Percentiles rank a stretch among this genome's conserved stretches.
phyloP scores from a whole-genome alignment of 2,888 invertebrate genomes.

The Herminia tarsipennalis region DNA sequence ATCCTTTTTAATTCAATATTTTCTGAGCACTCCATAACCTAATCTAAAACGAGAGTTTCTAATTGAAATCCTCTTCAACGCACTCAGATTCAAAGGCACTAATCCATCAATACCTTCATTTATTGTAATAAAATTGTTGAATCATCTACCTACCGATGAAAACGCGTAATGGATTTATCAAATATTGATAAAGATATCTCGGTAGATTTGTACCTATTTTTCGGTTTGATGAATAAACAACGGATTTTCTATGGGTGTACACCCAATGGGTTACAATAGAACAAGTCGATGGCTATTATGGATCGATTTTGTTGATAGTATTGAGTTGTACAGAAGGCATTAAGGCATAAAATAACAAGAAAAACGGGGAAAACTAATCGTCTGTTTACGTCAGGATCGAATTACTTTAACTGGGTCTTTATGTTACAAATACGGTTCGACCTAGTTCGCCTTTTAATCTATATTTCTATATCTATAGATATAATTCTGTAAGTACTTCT shows the following conservation, averaged over 20 bases:
- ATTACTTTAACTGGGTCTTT: too few species aligned
- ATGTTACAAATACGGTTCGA: too few species aligned
- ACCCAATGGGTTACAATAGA: slow-evolving; percentile 38
- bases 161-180: slow-evolving; percentile 39
- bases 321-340: slow-evolving; percentile 23
- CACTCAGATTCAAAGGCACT: slow-evolving; percentile 3
- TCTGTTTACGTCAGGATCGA: too few species aligned
- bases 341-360: slow-evolving; percentile 51
- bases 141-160: slow-evolving; percentile 27
- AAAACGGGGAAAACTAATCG: too few species aligned
- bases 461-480: too few species aligned
- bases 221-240: slow-evolving; percentile 34
- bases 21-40: too few species aligned
- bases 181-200: slow-evolving; percentile 37
- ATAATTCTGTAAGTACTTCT: too few species aligned
- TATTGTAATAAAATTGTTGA: slow-evolving; percentile 23
- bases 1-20: too few species aligned
- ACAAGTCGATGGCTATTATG: slow-evolving; percentile 34
- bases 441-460: too few species aligned
- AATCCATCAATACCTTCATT: slow-evolving; percentile 10
- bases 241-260: slow-evolving; percentile 30
- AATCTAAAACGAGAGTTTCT: not conserved
- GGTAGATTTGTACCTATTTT: slow-evolving; percentile 31
- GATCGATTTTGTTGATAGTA: slow-evolving; percentile 45
- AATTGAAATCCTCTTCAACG: not conserved